phyloP scores from a whole-genome alignment of 2,113 vertebrate genomes.

The Atherinomorus stipes region DNA sequence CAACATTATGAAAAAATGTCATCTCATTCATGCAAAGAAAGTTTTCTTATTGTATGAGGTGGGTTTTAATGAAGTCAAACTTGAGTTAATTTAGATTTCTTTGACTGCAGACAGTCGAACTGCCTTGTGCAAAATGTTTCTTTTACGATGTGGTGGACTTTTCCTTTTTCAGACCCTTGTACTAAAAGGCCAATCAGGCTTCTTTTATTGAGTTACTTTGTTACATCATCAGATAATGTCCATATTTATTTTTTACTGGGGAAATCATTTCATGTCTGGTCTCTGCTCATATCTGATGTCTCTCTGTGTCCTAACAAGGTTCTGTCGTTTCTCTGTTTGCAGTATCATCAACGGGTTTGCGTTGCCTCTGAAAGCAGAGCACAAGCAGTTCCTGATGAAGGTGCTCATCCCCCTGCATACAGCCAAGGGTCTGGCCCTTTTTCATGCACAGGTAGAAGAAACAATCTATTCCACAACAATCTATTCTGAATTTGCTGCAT shows the following conservation, averaged over 20 bases:
- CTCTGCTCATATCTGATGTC: neutral
- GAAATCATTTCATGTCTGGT: neutral
- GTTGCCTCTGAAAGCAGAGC: constrained; percentile 97
- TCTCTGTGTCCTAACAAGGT: neutral
- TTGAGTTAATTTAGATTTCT: neutral
- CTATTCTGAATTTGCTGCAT: neutral
- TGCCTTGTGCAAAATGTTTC: neutral
- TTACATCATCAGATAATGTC: too few species aligned
- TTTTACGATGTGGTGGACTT: neutral
- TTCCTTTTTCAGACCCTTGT: too few species aligned
- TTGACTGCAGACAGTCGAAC: neutral
- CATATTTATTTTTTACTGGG: too few species aligned
- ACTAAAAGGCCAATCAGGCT: too few species aligned
- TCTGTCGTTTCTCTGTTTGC: constrained; percentile 61
- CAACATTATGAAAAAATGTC: too few species aligned
- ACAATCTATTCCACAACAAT: neutral
- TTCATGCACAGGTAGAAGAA: constrained; percentile 93
- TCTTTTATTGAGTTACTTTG: too few species aligned
- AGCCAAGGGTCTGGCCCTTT: constrained; percentile 93
- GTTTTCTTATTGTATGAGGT: too few species aligned
- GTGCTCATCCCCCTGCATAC: constrained; percentile 98
- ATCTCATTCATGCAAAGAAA: too few species aligned
- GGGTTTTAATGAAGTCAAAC: too few species aligned
- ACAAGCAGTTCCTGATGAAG: constrained; percentile 99
- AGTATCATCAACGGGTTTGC: constrained; percentile 99